Evolutionary conservation across 2,797 vertebrate species (phyloP).

Genomic region (Phoeniculus purpureus): DNA sequence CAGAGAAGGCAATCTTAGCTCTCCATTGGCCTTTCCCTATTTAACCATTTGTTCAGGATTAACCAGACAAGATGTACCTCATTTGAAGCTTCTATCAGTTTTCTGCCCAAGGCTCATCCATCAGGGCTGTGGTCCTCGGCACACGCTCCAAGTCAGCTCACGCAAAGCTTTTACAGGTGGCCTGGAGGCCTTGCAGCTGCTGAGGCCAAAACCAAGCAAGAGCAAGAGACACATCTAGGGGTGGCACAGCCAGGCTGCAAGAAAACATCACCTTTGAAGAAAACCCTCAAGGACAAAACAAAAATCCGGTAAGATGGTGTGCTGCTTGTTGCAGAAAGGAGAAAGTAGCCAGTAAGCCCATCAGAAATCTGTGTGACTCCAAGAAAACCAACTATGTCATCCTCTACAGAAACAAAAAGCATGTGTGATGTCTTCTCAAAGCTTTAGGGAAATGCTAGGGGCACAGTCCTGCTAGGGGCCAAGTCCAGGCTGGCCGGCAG

Average conservation of each 20-base stretch:
- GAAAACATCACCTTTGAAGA: background rate
- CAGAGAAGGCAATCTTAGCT: background rate
- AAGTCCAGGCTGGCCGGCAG: background rate
- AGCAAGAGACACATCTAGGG: rapidly evolving
- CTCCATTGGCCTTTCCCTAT: background rate
- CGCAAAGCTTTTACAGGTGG: rapidly evolving
- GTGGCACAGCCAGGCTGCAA: background rate
- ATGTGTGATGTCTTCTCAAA: rapidly evolving
- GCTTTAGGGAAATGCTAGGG: background rate
- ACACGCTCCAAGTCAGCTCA: rapidly evolving
- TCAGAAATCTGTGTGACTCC: background rate
- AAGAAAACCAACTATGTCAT: background rate
- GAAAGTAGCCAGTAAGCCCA: background rate
- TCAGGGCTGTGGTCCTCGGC: background rate
- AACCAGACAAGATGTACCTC: background rate
- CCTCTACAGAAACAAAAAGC: background rate
- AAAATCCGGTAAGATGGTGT: background rate
- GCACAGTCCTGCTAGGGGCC: background rate
- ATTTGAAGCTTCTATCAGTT: rapidly evolving
- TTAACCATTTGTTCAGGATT: background rate
- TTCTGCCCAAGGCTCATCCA: rapidly evolving
- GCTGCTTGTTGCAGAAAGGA: rapidly evolving
- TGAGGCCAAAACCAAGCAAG: background rate
- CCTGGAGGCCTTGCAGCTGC: background rate
- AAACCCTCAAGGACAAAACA: background rate